phyloP scores from a whole-genome alignment of 2,797 vertebrate species.

The Liparis tanakae region DNA sequence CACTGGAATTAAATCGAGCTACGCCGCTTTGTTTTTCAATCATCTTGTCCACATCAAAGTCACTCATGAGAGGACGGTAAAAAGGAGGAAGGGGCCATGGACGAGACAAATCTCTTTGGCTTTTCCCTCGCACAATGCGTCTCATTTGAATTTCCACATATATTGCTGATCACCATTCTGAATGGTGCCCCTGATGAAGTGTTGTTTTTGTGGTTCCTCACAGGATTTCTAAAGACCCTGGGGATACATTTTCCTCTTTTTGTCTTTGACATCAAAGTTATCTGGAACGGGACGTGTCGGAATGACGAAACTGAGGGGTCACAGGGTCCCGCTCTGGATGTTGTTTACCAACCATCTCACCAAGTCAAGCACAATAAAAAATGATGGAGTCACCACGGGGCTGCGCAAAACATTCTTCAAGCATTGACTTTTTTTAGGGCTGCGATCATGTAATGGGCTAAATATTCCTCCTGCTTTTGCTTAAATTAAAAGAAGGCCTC shows the following conservation, averaged over 20 bases:
- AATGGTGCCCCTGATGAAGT: slow-evolving; percentile 82
- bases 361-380: slow-evolving; percentile 53
- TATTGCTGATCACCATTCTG: slow-evolving; percentile 79
- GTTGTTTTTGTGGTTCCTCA: slow-evolving; percentile 77
- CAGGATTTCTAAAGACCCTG: slow-evolving; percentile 77
- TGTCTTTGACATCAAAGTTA: slow-evolving; percentile 82
- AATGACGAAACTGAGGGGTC: slow-evolving; percentile 72
- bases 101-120: slow-evolving; percentile 80
- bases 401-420: slow-evolving; percentile 59
- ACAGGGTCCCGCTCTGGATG: slow-evolving; percentile 67
- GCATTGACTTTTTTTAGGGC: slow-evolving; percentile 39
- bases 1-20: slow-evolving; percentile 75
- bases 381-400: slow-evolving; percentile 56
- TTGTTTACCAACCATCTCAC: slow-evolving; percentile 73
- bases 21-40: slow-evolving; percentile 79
- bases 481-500: slow-evolving; percentile 23
- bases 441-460: slow-evolving; percentile 40
- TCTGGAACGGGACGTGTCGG: slow-evolving; percentile 68
- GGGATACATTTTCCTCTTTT: slow-evolving; percentile 81
- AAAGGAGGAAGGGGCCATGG: slow-evolving; percentile 69
- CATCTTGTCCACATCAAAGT: slow-evolving; percentile 84
- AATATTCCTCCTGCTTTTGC: slow-evolving; percentile 43
- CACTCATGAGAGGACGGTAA: slow-evolving; percentile 69
- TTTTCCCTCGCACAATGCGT: slow-evolving; percentile 73
- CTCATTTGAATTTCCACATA: slow-evolving; percentile 79